A percentile compares a stretch with the other conserved stretches of the same genome.
These are phyloP conservation scores for Habropoda laboriosa DNA, from an alignment of 1,140 invertebrate genomes.

Conservation along the genomic window DNA sequence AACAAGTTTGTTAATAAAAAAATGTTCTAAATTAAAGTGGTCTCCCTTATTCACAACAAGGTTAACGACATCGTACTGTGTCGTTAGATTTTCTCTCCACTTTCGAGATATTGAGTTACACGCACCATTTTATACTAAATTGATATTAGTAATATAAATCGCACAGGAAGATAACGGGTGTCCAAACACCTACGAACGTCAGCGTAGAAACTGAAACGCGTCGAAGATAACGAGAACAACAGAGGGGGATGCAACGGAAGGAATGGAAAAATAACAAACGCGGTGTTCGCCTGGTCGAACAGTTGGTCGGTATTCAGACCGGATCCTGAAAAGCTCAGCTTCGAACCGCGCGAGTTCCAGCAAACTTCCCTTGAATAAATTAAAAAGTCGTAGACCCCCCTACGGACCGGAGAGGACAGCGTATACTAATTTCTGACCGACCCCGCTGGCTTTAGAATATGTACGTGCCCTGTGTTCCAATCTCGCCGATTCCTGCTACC, in stretches of 20 bases:
- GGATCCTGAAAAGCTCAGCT: not conserved
- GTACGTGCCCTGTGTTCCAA: conserved; percentile 9
- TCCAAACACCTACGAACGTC: too few relatives aligned
- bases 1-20: too few relatives aligned
- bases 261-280: conserved; percentile 6
- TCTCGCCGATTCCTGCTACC: not conserved
- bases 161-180: too few relatives aligned
- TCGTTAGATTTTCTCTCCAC: too few relatives aligned
- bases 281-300: not conserved
- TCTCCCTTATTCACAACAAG: too few relatives aligned
- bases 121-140: too few relatives aligned
- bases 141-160: too few relatives aligned
- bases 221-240: not conserved
- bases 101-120: too few relatives aligned
- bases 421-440: conserved; percentile 46
- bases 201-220: too few relatives aligned
- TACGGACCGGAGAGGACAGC: not conserved
- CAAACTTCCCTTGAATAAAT: conserved; percentile 41
- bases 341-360: conserved; percentile 5
- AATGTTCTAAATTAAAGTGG: too few relatives aligned
- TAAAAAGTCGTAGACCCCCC: conserved; percentile 33
- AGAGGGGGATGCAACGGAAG: not conserved
- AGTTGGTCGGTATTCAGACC: conserved; percentile 9
- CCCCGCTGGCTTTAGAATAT: conserved; percentile 20
- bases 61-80: too few relatives aligned